Conservation (phyloP, 2,888 invertebrate species). For the Tetragonisca angustula region DNA sequence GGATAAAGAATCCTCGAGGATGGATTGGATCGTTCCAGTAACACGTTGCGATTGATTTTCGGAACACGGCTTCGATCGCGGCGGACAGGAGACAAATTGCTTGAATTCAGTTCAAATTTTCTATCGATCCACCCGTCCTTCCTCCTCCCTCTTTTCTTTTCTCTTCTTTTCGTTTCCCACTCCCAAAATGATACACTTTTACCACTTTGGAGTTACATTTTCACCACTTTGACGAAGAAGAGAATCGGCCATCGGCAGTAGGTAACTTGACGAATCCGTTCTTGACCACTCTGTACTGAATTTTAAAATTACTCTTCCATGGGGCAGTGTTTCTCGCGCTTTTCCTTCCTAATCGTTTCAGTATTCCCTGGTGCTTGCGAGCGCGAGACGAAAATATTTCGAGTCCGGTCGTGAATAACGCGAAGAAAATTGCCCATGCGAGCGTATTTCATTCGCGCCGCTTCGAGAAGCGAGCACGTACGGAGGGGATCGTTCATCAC, state of each 20-base stretch:
- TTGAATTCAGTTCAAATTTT: slow-evolving; percentile 41
- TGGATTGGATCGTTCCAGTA: slow-evolving; percentile 66
- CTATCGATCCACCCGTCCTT: slow-evolving; percentile 31
- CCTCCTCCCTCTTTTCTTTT: neutral
- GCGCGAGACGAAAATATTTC: slow-evolving; percentile 22
- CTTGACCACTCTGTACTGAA: neutral
- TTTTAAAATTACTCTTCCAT: neutral
- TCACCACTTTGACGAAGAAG: neutral
- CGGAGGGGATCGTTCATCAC: slow-evolving; percentile 51
- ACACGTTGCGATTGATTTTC: slow-evolving; percentile 66
- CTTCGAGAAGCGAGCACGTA: neutral
- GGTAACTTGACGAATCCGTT: neutral
- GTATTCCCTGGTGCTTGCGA: too few species aligned
- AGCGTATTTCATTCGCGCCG: slow-evolving; percentile 43
- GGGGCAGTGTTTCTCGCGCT: neutral
- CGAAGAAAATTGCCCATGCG: slow-evolving; percentile 44
- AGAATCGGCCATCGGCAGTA: neutral
- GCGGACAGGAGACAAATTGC: slow-evolving; percentile 58
- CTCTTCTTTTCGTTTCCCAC: neutral
- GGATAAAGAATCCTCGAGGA: slow-evolving; percentile 63
- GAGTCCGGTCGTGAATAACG: slow-evolving; percentile 18
- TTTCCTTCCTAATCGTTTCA: neutral
- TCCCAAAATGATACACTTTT: neutral
- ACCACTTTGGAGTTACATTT: neutral
- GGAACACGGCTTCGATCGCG: slow-evolving; percentile 46